Evolutionary conservation across 2,888 invertebrate genomes (phyloP), one percentile per base, ranked within the genome.

Genomic region (Pollenia amentaria): DNA sequence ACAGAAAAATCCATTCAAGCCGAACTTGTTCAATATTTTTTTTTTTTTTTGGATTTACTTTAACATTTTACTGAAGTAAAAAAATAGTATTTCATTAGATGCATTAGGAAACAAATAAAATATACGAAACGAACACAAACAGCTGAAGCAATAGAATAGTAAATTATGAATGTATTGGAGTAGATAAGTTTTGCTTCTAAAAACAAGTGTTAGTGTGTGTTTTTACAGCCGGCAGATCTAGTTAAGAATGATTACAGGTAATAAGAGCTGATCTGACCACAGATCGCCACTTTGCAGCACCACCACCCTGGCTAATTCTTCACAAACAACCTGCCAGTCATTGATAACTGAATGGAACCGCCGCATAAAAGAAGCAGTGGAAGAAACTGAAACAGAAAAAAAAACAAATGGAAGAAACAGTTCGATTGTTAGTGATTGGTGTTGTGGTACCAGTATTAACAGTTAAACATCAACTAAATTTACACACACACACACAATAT

Each of bases 361-460:
- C 29, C 29, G 29, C 29, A 29, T 29, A 29, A 29, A 6, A 72
- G 38, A 42, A 70, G 51, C 62, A 62, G 53, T 18, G 18, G 44
- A 18, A 21, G 8, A 46, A 65, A 46, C 21, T 48, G 57, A 69
- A 42, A 18, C 14, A 46, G 46, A 70, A 60, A 76, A 3, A 78
- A 12, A 18, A 14, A 48, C 14, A 40, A 46, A 48, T 12, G 40
- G 14, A 46, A 9, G 14, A 73, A 67, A 82, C 76, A 44, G 44
- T 82, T 76, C 62, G 53, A 82, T 82, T 76, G 75, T 44, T 40
- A 55, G 18, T 65, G 73, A 81, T 81, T 67, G 65, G 48, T 29
- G 29, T 29, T 3, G 65, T 72, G 21, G 51, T 73, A 69, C 72
- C 42, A 75, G 75, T 78, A 67, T 70, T 77, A 82, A 76, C 76